These are phyloP conservation scores for Drosophila mimetica DNA, from an alignment of 2,888 invertebrate genomes.

Conservation along the genomic window DNA sequence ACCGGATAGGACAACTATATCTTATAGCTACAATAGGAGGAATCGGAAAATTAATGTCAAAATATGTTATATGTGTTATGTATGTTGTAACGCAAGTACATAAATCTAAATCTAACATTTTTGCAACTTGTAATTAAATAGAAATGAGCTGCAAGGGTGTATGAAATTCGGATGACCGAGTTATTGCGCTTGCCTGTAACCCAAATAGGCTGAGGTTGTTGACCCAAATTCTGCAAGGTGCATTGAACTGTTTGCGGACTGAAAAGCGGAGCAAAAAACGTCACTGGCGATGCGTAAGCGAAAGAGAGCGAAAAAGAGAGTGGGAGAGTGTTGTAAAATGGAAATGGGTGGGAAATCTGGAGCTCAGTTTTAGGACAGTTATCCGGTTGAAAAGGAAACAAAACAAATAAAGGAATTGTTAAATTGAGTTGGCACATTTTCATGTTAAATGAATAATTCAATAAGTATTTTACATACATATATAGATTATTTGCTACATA, in stretches of 20 bases:
- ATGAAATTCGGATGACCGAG: no score
- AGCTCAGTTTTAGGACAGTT: constrained; percentile 1
- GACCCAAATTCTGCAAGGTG: constrained; percentile 77
- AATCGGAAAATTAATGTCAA: no score
- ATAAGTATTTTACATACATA: no score
- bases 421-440: background rate
- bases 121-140: no score
- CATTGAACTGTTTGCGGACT: constrained; percentile 81
- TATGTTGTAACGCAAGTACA: no score
- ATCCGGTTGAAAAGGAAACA: background rate
- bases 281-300: constrained; percentile 26
- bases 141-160: no score
- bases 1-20: no score
- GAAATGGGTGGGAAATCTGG: constrained; percentile 2
- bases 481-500: no score
- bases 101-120: no score
- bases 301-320: constrained; percentile 19
- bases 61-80: no score
- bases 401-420: background rate
- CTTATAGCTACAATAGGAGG: no score
- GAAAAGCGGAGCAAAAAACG: constrained; percentile 32
- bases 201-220: constrained; percentile 58
- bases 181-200: constrained; percentile 66
- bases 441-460: background rate
- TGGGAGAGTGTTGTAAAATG: constrained; percentile 1